These are phyloP conservation scores for Acanthoscelides obtectus DNA, from an alignment of 2,888 invertebrate species.

Conservation along the genomic window DNA sequence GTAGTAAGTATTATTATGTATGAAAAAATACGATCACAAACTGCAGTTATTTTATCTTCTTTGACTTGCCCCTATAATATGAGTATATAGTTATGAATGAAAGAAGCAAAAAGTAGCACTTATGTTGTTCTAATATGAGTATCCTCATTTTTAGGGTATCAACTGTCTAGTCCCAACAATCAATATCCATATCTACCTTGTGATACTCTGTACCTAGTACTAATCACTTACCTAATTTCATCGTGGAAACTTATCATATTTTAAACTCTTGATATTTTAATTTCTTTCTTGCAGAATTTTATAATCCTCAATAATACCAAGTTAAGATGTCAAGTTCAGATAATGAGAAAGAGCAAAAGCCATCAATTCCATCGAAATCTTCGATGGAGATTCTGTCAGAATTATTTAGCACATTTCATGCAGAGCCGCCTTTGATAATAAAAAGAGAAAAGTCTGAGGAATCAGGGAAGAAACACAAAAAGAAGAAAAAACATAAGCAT, in stretches of 20 bases:
- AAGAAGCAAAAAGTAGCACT: too few relatives aligned
- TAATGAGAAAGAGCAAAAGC: conserved; percentile 26
- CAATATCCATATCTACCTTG: too few relatives aligned
- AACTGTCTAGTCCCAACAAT: too few relatives aligned
- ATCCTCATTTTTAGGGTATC: too few relatives aligned
- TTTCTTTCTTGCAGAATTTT: background rate
- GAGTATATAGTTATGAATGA: too few relatives aligned
- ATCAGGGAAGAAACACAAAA: conserved; percentile 38
- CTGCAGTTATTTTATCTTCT: too few relatives aligned
- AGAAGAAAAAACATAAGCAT: conserved; percentile 60
- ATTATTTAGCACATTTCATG: conserved; percentile 73
- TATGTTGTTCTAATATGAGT: too few relatives aligned
- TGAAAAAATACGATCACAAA: too few relatives aligned
- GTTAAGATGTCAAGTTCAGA: conserved; percentile 5
- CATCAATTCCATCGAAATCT: conserved; percentile 52
- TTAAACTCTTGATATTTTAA: background rate
- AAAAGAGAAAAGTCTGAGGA: conserved; percentile 42
- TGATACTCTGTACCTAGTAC: too few relatives aligned
- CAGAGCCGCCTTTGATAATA: conserved; percentile 56
- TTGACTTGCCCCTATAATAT: too few relatives aligned
- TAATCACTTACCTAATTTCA: conserved; percentile 1
- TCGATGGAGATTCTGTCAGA: conserved; percentile 80
- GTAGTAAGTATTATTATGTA: too few relatives aligned
- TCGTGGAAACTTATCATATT: background rate
- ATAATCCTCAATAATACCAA: background rate